phyloP scores from a whole-genome alignment of 2,797 vertebrate genomes.

The Microctenopoma stevenorrisi region DNA sequence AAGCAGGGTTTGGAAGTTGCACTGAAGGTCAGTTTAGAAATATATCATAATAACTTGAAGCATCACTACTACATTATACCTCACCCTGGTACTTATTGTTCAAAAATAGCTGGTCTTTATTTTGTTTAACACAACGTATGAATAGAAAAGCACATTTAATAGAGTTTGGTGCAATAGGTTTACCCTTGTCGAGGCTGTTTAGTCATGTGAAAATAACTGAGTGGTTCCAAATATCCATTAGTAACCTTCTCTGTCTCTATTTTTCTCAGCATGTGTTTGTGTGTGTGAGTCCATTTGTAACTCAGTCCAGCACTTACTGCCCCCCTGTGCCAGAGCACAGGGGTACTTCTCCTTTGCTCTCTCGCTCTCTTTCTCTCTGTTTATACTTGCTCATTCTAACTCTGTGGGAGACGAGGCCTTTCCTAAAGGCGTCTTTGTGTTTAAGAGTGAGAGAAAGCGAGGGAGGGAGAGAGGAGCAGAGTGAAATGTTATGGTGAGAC shows the following conservation, averaged over 20 bases:
- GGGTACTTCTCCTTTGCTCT: slow-evolving; percentile 50
- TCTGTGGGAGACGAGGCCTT: slow-evolving; percentile 74
- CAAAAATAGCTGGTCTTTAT: too few species aligned
- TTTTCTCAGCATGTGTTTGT: slow-evolving; percentile 26
- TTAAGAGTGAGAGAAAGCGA: slow-evolving; percentile 18
- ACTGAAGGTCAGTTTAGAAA: too few species aligned
- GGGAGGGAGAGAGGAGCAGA: slow-evolving; percentile 34
- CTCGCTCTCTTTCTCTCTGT: slow-evolving; percentile 53
- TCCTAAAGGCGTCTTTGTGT: slow-evolving; percentile 81
- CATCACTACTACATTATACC: too few species aligned
- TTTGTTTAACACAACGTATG: too few species aligned
- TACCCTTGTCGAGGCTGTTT: slow-evolving; percentile 44
- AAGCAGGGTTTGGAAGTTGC: too few species aligned
- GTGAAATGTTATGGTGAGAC: slow-evolving; percentile 58
- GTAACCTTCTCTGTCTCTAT: slow-evolving; percentile 61
- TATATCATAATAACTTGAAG: too few species aligned
- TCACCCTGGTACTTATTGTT: too few species aligned
- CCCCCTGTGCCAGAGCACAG: slow-evolving; percentile 69
- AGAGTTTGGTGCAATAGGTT: slow-evolving; percentile 17
- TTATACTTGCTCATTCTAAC: slow-evolving; percentile 59
- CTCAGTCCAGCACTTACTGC: slow-evolving; percentile 73
- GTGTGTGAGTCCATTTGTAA: slow-evolving; percentile 74
- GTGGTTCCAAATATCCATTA: slow-evolving; percentile 76
- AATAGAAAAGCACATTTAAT: too few species aligned
- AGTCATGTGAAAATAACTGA: slow-evolving; percentile 60